Evolutionary conservation across 2,797 vertebrate species (phyloP), one percentile per base, ranked within the genome.

Genomic region (Pseudochromis fuscus): DNA sequence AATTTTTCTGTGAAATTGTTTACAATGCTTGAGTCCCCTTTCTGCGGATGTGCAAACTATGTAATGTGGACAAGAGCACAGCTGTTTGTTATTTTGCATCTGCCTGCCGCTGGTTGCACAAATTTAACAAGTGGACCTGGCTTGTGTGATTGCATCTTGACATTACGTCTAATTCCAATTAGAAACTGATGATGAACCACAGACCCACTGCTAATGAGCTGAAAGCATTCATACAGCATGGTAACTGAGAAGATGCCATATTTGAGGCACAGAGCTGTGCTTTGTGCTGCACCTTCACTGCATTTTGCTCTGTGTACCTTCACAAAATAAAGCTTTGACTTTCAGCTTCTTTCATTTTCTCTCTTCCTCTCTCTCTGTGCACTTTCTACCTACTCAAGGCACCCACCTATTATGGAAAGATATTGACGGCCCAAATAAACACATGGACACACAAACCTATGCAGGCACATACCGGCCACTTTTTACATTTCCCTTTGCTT

Each of bases 181-280:
- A 75, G 11, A 78, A 42, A 23, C 18, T 65, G 57, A 62, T 71
- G 61, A 66, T 64, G 42, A 65, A 76, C 51, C 59, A 24, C 48
- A 37, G 49, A 64, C 18, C 55, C 46, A 45, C 35, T 7, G 15
- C 55, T 58, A 65, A 70, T 61, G 68, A 79, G 2, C 25, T 53
- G 53, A 24, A 50, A 30, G 24, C 40, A 40, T 33, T 56, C 45
- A 53, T n/a, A 37, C 24, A 50, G 15, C 23, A 71, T 5, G 45
- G 13, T 11, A 19, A 25, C n/a, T 45, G 52, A 12, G 44, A 48
- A 71, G 67, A 37, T 18, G 25, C 7, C 18, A 16, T 7, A 42
- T 19, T 42, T 6, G 16, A 16, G 9, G 6, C n/a, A 19, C 53
- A 58, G 23, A 72, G 28, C 24, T 18, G 3, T 2, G 30, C 28